Percentiles rank a stretch among this genome's conserved stretches.
phyloP scores from a whole-genome alignment of 1,140 invertebrate genomes.

The Drosophila novamexicana region DNA sequence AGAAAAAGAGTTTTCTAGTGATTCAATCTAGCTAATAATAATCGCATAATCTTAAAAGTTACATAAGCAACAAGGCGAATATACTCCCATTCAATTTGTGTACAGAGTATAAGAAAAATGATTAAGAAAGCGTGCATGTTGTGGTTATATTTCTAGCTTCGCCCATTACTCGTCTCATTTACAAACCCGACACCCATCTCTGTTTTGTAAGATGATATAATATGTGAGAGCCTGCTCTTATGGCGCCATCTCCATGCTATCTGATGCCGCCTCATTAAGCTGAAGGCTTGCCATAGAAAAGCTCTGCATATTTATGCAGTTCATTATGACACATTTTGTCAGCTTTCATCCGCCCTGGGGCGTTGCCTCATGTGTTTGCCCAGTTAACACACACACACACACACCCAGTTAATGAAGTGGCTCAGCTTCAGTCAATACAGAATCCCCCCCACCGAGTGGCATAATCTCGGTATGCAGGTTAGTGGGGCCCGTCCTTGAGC shows the following conservation, averaged over 20 bases:
- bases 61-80: too few relatives aligned
- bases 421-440: neutral
- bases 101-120: too few relatives aligned
- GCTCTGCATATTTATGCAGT: constrained; percentile 71
- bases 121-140: too few relatives aligned
- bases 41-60: too few relatives aligned
- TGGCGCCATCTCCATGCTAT: constrained; percentile 10
- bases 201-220: neutral
- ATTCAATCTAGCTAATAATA: too few relatives aligned
- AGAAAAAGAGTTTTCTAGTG: too few relatives aligned
- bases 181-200: neutral
- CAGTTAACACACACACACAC: constrained; percentile 36
- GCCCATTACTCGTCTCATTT: too few relatives aligned
- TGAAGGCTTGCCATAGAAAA: constrained; percentile 53
- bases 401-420: constrained; percentile 16
- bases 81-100: too few relatives aligned
- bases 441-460: neutral
- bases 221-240: constrained; percentile 7
- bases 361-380: constrained; percentile 38
- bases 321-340: constrained; percentile 77
- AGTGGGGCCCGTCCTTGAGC: constrained; percentile 70
- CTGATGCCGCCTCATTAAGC: constrained; percentile 65
- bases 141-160: too few relatives aligned
- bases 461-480: constrained; percentile 55
- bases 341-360: constrained; percentile 35